phyloP scores from a whole-genome alignment of 2,888 invertebrate genomes.

The Antheraea yamamai region DNA sequence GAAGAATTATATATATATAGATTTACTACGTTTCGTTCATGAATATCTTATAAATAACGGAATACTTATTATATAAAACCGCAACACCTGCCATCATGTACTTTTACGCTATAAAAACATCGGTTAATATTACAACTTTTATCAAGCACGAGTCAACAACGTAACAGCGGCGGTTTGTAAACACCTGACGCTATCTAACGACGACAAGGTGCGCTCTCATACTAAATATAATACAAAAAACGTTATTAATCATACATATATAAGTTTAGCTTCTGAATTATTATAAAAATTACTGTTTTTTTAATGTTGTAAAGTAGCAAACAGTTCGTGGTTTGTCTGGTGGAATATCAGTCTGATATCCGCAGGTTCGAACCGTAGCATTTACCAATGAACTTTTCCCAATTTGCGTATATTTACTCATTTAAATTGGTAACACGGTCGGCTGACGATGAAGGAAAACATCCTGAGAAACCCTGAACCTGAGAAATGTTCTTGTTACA shows the following conservation, averaged over 20 bases:
- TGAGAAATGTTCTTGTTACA: too few relatives aligned
- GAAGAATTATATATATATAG: not conserved
- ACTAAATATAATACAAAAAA: too few relatives aligned
- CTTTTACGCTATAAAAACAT: not conserved
- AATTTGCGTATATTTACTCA: too few relatives aligned
- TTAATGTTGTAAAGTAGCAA: too few relatives aligned
- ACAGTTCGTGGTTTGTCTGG: too few relatives aligned
- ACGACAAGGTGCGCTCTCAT: not conserved
- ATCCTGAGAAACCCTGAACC: too few relatives aligned
- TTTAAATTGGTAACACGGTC: too few relatives aligned
- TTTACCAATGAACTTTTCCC: too few relatives aligned
- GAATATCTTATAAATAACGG: not conserved
- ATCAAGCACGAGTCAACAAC: not conserved
- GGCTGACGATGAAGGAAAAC: too few relatives aligned
- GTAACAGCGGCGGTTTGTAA: not conserved
- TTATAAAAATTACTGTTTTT: not conserved
- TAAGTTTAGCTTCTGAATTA: not conserved
- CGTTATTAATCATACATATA: not conserved
- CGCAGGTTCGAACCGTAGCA: too few relatives aligned
- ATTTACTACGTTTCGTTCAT: not conserved
- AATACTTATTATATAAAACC: not conserved
- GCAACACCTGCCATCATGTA: not conserved
- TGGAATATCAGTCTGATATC: too few relatives aligned
- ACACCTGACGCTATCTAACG: slow-evolving; percentile 4
- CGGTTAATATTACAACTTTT: not conserved